Conservation (phyloP, 2,113 vertebrate species). For the Proteles cristata region DNA sequence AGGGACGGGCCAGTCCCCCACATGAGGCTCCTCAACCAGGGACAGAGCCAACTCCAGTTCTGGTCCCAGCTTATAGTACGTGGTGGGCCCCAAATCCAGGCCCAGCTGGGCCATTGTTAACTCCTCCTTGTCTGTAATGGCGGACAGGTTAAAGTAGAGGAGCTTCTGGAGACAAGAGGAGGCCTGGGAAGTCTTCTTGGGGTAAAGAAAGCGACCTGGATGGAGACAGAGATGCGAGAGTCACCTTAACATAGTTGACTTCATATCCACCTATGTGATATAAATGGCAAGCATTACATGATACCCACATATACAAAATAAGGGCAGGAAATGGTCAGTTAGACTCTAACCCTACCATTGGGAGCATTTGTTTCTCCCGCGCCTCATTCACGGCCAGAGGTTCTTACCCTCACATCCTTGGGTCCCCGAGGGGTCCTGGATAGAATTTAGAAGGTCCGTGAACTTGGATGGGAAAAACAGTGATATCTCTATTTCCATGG, state of each 20-base stretch:
- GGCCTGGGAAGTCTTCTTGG: neutral
- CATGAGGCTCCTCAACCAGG: neutral
- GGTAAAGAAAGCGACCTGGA: conserved; percentile 63
- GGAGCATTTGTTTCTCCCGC: neutral
- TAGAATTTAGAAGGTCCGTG: neutral
- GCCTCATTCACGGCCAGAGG: neutral
- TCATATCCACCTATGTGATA: neutral
- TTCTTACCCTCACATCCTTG: neutral
- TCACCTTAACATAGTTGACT: neutral
- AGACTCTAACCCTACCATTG: neutral
- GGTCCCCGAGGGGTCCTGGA: neutral
- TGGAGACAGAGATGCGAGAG: neutral
- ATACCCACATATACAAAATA: neutral
- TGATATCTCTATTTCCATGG: neutral
- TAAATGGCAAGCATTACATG: neutral
- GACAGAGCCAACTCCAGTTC: conserved; percentile 59
- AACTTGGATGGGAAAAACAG: neutral
- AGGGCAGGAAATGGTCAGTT: neutral
- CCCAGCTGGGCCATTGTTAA: conserved; percentile 67
- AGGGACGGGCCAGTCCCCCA: neutral
- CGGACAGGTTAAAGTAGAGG: conserved; percentile 72
- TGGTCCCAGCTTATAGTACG: conserved; percentile 46
- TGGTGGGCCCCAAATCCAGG: conserved; percentile 65
- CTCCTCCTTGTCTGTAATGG: neutral
- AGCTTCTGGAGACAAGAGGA: conserved; percentile 52